Evolutionary conservation across 2,797 vertebrate species (phyloP).

Genomic region (Lagothrix lagotricha): DNA sequence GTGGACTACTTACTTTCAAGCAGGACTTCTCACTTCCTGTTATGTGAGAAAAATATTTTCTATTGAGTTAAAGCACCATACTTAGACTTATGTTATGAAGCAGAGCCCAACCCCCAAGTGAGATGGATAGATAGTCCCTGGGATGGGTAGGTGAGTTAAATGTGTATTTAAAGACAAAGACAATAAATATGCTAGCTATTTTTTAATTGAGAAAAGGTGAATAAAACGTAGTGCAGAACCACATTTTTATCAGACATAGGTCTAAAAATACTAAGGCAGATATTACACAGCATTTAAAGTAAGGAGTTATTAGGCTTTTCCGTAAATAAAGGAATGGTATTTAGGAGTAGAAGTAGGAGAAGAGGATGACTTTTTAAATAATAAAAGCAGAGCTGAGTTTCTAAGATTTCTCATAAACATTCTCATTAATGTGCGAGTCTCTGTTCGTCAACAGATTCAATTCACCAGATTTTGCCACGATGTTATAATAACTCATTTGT

Average conservation of each 20-base stretch:
- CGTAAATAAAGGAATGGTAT: neutral
- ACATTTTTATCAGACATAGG: neutral
- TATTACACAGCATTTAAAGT: neutral
- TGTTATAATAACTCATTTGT: neutral
- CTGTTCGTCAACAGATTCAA: neutral
- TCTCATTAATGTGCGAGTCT: neutral
- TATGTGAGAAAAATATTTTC: neutral
- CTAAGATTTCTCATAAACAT: slow-evolving; percentile 34
- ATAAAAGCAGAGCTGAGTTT: neutral
- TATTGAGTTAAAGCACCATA: neutral
- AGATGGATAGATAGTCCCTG: neutral
- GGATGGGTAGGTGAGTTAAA: neutral
- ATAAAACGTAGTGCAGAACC: neutral
- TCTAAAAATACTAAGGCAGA: neutral
- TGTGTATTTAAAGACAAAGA: neutral
- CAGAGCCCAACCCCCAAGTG: neutral
- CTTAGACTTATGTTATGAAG: neutral
- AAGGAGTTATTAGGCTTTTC: neutral
- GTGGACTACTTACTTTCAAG: neutral
- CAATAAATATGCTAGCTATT: neutral
- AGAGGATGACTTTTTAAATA: neutral
- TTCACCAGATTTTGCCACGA: neutral
- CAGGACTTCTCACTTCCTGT: neutral
- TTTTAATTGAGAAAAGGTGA: neutral
- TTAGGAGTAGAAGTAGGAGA: neutral